Base-by-base conservation (phyloP, 1,140 invertebrate genomes). In the Cydia strobilella region DNA sequence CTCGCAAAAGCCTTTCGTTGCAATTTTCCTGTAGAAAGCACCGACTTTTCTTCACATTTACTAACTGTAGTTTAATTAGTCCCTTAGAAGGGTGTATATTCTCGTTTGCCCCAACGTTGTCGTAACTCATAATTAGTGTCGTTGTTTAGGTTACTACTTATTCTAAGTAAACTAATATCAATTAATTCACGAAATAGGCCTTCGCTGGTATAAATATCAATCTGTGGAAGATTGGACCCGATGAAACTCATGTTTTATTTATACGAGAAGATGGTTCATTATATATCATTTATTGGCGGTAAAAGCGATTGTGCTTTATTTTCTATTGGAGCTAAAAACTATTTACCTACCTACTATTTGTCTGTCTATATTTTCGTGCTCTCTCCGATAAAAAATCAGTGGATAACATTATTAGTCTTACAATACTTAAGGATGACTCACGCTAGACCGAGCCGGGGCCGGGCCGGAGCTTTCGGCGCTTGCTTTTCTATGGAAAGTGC, bases 61-160 rank as follows among this genome's bases (percentile, higher is more conserved):
- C 3, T 7, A 23, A 66, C 18, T 18, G 25, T n/a, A 35, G 31
- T 31, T 69, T 69, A 69, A 69, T 69, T 39, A 69, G 2, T 10
- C 63, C 65, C n/a, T n/a, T 51, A 18, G 15, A n/a, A 35, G 65
- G 65, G 65, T 69, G 27, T 69, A 69, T 69, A 69, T 69, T 69
- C 65, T 69, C 65, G 65, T 69, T 69, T 69, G 6, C n/a, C 31
- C 7, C 10, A 39, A 42, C 31, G 31, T 18, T 39, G 15, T 35
- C 65, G 65, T 69, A 69, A 69, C 65, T 69, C 65, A 69, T 69
- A 69, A 39, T 69, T 69, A 69, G 65, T n/a, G 27, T 69, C 65
- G 27, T 23, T 66, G 63, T 66, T 39, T 69, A 69, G 31, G 65
- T 69, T 69, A 23, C 65, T 69, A 3, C 65, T 69, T 69, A 69